These are phyloP conservation scores for Drosophila punjabiensis DNA, from an alignment of 1,140 invertebrate genomes.

Conservation along the genomic window DNA sequence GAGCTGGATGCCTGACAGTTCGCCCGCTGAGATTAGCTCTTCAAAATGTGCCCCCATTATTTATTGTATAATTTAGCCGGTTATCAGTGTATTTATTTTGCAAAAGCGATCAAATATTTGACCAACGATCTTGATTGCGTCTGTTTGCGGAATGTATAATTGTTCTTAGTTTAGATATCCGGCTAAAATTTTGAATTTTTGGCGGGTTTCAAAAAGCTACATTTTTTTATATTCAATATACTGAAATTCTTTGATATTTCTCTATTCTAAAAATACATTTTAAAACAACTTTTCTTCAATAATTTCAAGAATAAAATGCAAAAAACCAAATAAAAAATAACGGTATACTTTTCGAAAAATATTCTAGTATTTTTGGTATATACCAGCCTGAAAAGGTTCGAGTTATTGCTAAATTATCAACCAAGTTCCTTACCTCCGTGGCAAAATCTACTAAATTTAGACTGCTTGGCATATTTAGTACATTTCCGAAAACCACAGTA, in stretches of 20 bases:
- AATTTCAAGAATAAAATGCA: not conserved
- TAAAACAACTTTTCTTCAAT: not conserved
- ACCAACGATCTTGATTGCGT: conserved; percentile 16
- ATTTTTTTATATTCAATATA: too few species aligned
- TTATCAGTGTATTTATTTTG: conserved; percentile 56
- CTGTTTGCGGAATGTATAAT: not conserved
- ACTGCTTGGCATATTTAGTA: not conserved
- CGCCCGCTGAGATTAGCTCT: conserved; percentile 56
- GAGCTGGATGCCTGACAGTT: conserved; percentile 7
- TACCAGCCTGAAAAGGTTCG: not conserved
- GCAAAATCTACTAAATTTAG: not conserved
- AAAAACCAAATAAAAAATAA: not conserved
- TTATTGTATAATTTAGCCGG: conserved; percentile 44
- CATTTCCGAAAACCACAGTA: not conserved
- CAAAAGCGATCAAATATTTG: conserved; percentile 49
- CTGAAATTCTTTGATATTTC: too few species aligned
- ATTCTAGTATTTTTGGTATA: not conserved
- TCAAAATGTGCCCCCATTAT: conserved; percentile 54
- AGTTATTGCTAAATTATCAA: not conserved
- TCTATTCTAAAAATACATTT: not conserved
- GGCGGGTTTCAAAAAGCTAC: too few species aligned
- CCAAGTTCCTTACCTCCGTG: not conserved
- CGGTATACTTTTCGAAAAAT: not conserved
- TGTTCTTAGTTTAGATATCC: not conserved
- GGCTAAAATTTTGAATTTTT: conserved; percentile 10